Percentiles rank a stretch among this genome's conserved stretches.
Evolutionary conservation across 2,888 invertebrate genomes (phyloP).

Genomic region (Amorpha juglandis): DNA sequence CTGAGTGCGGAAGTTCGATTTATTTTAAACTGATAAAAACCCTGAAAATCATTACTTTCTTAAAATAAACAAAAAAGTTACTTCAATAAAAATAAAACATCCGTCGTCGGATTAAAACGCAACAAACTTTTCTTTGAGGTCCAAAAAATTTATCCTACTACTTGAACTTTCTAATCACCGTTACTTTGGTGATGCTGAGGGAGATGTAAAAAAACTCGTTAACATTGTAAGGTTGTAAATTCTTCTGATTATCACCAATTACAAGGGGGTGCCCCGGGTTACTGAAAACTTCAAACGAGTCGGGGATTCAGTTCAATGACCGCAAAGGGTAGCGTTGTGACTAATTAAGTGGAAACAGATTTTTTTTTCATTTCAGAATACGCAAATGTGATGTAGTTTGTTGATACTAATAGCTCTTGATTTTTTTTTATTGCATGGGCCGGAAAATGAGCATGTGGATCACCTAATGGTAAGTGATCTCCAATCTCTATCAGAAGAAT

Average conservation of each 20-base stretch:
- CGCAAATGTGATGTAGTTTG: no score
- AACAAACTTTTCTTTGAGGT: constrained; percentile 6
- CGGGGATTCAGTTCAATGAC: constrained; percentile 67
- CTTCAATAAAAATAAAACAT: not conserved
- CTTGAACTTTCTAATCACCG: constrained; percentile 16
- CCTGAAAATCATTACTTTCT: not conserved
- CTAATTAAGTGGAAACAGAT: constrained; percentile 14
- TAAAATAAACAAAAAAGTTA: not conserved
- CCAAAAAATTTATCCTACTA: not conserved
- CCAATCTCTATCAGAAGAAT: no score
- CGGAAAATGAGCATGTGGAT: no score
- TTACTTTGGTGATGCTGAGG: not conserved
- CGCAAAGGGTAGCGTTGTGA: constrained; percentile 48
- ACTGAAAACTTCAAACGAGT: constrained; percentile 57
- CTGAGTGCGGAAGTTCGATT: no score
- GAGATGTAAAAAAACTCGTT: constrained; percentile 44
- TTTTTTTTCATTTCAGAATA: constrained; percentile 7
- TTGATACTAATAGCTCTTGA: no score
- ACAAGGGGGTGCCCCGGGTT: constrained; percentile 54
- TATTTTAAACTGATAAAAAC: not conserved
- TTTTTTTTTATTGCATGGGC: no score
- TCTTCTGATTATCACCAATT: constrained; percentile 78
- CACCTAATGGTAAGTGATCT: no score
- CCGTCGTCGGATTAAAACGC: not conserved
- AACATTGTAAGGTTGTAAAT: constrained; percentile 60